Evolutionary conservation across 2,113 vertebrate species (phyloP).

Genomic region (Aix galericulata): DNA sequence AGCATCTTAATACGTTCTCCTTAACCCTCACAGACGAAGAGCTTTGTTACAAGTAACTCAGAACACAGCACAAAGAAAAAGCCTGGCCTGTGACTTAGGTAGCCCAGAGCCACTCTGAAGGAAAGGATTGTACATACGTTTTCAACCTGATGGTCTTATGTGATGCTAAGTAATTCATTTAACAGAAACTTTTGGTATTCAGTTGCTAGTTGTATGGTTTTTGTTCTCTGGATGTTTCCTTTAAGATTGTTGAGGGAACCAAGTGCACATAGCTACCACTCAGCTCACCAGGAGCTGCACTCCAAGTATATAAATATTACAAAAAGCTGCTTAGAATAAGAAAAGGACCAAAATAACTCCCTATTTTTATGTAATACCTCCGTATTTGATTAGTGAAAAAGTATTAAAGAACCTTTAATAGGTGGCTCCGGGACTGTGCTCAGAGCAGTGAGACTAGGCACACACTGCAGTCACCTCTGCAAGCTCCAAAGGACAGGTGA

Average conservation of each 20-base stretch:
- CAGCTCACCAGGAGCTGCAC: not conserved
- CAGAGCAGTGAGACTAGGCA: not conserved
- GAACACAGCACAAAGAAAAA: not conserved
- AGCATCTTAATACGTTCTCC: not conserved
- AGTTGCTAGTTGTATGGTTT: not conserved
- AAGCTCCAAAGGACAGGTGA: not conserved
- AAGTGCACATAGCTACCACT: not conserved
- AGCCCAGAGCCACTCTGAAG: not conserved
- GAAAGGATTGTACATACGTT: not conserved
- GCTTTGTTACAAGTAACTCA: fast-evolving
- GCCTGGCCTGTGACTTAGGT: not conserved
- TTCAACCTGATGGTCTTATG: not conserved
- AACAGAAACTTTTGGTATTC: not conserved
- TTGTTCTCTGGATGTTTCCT: not conserved
- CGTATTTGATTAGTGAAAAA: not conserved
- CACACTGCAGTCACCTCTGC: not conserved
- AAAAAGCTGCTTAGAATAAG: not conserved
- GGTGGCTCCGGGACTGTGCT: not conserved
- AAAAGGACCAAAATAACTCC: not conserved
- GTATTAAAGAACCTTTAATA: not conserved
- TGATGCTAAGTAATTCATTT: not conserved
- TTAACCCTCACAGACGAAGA: not conserved
- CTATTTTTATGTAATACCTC: not conserved
- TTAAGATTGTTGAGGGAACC: not conserved
- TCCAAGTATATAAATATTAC: not conserved